Evolutionary conservation across 2,113 vertebrate genomes (phyloP).

Genomic region (Felis chaus): DNA sequence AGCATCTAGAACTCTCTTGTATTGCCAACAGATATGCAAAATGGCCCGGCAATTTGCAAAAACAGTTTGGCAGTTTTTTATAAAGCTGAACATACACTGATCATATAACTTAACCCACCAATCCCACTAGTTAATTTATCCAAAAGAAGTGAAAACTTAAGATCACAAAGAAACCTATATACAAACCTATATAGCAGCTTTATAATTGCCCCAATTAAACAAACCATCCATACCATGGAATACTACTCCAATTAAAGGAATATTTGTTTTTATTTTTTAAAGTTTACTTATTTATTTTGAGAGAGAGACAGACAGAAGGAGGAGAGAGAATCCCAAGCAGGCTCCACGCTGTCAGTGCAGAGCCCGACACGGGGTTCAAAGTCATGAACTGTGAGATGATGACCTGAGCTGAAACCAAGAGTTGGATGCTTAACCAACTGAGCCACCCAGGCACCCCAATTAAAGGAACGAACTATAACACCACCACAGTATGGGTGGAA

Average conservation of each 20-base stretch:
- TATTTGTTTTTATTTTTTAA: too few species aligned
- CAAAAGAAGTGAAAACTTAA: constrained; percentile 17
- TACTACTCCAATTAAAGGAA: constrained; percentile 17
- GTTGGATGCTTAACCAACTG: too few species aligned
- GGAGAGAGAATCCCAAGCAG: too few species aligned
- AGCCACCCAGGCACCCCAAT: neutral
- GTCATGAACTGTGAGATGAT: too few species aligned
- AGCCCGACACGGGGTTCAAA: too few species aligned
- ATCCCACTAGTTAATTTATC: neutral
- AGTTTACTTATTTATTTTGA: too few species aligned
- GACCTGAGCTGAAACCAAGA: too few species aligned
- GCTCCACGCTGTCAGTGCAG: too few species aligned
- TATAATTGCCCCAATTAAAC: constrained; percentile 6
- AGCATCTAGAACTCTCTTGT: neutral
- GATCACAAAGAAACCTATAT: neutral
- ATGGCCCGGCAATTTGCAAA: neutral
- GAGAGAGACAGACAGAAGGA: too few species aligned
- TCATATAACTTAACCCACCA: neutral
- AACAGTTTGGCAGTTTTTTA: constrained; percentile 14
- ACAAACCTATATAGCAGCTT: neutral
- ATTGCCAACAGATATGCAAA: neutral
- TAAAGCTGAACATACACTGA: neutral
- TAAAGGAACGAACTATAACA: constrained; percentile 4
- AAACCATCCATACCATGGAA: neutral
- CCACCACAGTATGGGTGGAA: neutral